Evolutionary conservation across 1,140 invertebrate species (phyloP).

Genomic region (Dinoponera quadriceps): DNA sequence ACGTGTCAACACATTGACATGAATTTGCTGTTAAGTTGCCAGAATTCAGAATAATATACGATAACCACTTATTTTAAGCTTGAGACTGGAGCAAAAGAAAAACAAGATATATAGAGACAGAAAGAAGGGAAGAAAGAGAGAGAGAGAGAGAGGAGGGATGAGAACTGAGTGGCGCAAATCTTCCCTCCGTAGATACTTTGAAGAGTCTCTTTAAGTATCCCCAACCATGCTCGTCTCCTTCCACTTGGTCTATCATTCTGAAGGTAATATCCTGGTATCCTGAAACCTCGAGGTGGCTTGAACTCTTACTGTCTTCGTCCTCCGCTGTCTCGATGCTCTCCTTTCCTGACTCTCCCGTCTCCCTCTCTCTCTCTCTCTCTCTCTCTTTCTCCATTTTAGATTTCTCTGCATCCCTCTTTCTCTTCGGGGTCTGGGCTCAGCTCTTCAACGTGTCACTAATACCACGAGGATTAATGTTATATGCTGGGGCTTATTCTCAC

Average conservation of each 20-base stretch:
- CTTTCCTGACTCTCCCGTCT: constrained; percentile 29
- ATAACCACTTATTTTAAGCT: constrained; percentile 70
- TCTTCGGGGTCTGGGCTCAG: constrained; percentile 55
- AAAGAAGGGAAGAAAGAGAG: neutral
- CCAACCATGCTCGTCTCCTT: constrained; percentile 55
- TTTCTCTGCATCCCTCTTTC: constrained; percentile 37
- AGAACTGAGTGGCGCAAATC: constrained; percentile 61
- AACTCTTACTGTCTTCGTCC: constrained; percentile 62
- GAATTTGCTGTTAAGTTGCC: constrained; percentile 66
- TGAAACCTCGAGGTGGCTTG: constrained; percentile 60
- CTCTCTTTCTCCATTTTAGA: neutral
- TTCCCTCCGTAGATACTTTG: constrained; percentile 70
- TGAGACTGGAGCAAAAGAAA: constrained; percentile 11
- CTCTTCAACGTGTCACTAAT: constrained; percentile 77
- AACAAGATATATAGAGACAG: neutral
- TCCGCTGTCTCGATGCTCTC: constrained; percentile 50
- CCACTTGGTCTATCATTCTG: constrained; percentile 66
- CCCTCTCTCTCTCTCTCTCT: constrained; percentile 23
- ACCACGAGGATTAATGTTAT: constrained; percentile 81
- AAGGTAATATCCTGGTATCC: constrained; percentile 77
- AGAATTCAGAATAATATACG: constrained; percentile 64
- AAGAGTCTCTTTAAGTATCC: constrained; percentile 66
- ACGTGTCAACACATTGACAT: constrained; percentile 51
- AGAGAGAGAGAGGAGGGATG: constrained; percentile 1
- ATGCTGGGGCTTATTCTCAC: constrained; percentile 75